phyloP scores from a whole-genome alignment of 1,140 invertebrate species.

The Trachymyrmex cornetzi region DNA sequence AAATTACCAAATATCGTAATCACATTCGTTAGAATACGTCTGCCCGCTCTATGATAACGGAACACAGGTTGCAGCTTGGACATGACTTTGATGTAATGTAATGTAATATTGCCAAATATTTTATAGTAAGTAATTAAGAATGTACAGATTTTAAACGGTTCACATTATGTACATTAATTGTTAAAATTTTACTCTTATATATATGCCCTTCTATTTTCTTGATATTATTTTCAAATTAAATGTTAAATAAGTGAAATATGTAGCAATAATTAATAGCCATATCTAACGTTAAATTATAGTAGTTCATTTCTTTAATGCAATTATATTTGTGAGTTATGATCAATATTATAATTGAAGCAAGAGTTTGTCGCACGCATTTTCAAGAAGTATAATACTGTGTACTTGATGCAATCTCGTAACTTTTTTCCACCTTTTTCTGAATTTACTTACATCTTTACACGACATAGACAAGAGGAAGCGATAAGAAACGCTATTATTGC shows the following conservation, averaged over 20 bases:
- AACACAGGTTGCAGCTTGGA: too few relatives aligned
- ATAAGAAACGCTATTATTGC: conserved; percentile 35
- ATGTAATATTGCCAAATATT: too few relatives aligned
- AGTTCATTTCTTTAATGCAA: background rate
- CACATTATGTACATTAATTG: too few relatives aligned
- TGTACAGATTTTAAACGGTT: too few relatives aligned
- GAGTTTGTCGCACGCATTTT: background rate
- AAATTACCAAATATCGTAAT: too few relatives aligned
- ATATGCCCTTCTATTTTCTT: too few relatives aligned
- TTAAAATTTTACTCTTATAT: too few relatives aligned
- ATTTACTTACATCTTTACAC: background rate
- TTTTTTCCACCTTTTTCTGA: conserved; percentile 10
- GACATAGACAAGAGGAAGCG: background rate
- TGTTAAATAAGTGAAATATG: background rate
- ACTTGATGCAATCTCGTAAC: background rate
- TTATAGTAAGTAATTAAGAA: too few relatives aligned
- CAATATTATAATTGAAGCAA: background rate
- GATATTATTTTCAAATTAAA: background rate
- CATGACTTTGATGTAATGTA: too few relatives aligned
- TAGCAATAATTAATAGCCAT: background rate
- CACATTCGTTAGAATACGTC: too few relatives aligned
- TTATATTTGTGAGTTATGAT: background rate
- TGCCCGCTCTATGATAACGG: too few relatives aligned
- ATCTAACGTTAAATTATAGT: background rate
- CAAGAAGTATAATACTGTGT: background rate